Evolutionary conservation across 1,140 invertebrate species (phyloP), one percentile per base, ranked within the genome.

Genomic region (Brachionus angularis): DNA sequence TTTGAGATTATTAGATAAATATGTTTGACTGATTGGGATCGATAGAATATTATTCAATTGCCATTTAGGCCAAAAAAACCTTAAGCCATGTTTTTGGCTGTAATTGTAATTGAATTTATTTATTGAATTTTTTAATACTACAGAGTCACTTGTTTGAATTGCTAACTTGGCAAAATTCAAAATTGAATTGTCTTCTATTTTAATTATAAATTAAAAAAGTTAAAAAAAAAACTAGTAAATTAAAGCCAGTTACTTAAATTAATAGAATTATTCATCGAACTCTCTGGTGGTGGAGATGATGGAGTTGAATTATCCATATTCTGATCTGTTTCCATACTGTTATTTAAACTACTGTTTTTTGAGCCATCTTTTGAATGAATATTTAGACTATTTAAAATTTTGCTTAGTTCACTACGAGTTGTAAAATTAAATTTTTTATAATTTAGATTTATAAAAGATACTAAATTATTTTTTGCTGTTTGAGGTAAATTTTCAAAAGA

Each of bases 51-150:
- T 46, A 34, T 67, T 50, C 2, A 67, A 5, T 33, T 67, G 62
- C 62, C 62, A 67, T 33, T 50, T 46, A 3, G 62, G 62, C 62
- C 62, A 67, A 42, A 67, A 67, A 50, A 67, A 67, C 36, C 62
- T 46, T 21, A 46, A n/a, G 8, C 42, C 62, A 31, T n/a, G 27
- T 10, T 31, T 39, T 67, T 2, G 62, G 0, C 18, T 25, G 33
- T 0, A 23, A 16, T 50, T 47, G 62, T n/a, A n/a, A 34, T 67
- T 67, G 25, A 29, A 67, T 18, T 33, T n/a, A n/a, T 47, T 50
- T 8, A 67, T 47, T 5, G 39, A 67, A 27, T 67, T 46, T 67
- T 67, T 67, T 8, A 67, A 25, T 1, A 67, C 25, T 0, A 47
- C 5, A 1, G 62, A 42, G 10, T 67, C 62, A 21, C 29, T 16